Base-by-base conservation (phyloP, 2,113 vertebrate species). In the Myotis yumanensis region DNA sequence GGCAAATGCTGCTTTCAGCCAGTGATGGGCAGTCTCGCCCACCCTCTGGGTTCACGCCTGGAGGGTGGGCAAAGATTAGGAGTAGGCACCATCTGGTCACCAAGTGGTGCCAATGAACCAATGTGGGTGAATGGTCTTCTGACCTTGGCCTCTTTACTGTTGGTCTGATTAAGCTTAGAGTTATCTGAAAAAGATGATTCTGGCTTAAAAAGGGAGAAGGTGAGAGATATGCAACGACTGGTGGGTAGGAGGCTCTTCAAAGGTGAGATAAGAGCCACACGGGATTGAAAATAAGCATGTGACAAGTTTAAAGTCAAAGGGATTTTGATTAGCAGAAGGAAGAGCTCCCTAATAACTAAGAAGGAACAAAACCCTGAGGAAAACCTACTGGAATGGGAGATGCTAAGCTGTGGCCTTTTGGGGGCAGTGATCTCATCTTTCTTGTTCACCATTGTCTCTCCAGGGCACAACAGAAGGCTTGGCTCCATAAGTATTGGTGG, bases 121-220 rank as follows among this genome's bases (percentile, higher is more conserved):
- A 48, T 23, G 32, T 14, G 37, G 30, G 30, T 25, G 75, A 51
- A 64, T 75, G n/a, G 59, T 52, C 71, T 76, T 86, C 23, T 93
- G 95, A 96, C 69, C 91, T 94, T 95, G 89, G 73, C 25, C 37
- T 81, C 57, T 51, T 76, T 72, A 48, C 52, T 46, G 15, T 57
- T 46, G 32, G 25, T 46, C 43, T 37, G 22, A 66, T 46, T 86
- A 43, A 59, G 4, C 37, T 77, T 64, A 51, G 14, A 30, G 17
- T 76, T 79, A 40, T 46, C 40, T 25, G 69, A 68, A 72, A 62
- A 90, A 18, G n/a, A 54, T 7, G 28, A 59, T 76, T 84, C 54
- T 79, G 32, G 68, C 82, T n/a, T 51, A 43, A 87, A 37, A 57
- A 48, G 81, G 54, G 59, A 68, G 72, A 76, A 88, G 16, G 22